Percentiles rank a stretch among this genome's conserved stretches.
Conservation (phyloP, 1,140 invertebrate species). For the Caenorhabditis latens region DNA sequence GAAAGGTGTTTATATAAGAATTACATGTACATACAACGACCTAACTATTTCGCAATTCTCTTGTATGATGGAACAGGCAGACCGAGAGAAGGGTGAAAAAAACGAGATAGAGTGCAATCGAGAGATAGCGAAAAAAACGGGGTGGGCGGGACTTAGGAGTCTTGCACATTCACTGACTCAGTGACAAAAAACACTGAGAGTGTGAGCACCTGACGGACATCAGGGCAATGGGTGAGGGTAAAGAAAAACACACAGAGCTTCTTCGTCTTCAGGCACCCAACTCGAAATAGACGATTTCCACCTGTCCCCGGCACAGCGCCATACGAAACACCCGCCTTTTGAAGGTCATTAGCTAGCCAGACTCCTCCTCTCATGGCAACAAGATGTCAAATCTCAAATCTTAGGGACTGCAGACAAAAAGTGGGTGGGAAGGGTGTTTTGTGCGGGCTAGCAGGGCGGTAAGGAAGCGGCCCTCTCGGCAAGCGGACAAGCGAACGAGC, state of each 20-base stretch:
- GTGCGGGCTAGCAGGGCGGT: not conserved
- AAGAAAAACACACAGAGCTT: not conserved
- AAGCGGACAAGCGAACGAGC: conserved; percentile 2
- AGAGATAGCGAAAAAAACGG: conserved; percentile 2
- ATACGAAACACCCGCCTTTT: conserved; percentile 1
- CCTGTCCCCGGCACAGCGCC: too few species aligned
- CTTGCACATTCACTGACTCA: conserved; percentile 30
- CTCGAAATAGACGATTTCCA: too few species aligned
- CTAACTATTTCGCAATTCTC: conserved; percentile 47
- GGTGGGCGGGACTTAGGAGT: not conserved
- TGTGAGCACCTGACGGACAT: conserved; percentile 36
- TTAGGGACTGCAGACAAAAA: not conserved
- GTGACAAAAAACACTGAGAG: conserved; percentile 50
- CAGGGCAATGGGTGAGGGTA: not conserved
- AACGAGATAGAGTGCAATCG: conserved; percentile 47
- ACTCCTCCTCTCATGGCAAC: not conserved
- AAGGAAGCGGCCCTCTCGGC: not conserved
- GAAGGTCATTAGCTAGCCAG: conserved; percentile 25
- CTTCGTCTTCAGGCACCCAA: not conserved
- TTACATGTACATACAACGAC: conserved; percentile 47
- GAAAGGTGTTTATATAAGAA: conserved; percentile 54
- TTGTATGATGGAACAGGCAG: conserved; percentile 44
- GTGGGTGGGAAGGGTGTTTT: not conserved
- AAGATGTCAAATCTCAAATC: conserved; percentile 26
- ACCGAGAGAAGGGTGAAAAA: conserved; percentile 28